phyloP scores from a whole-genome alignment of 2,888 invertebrate genomes.

The Dascillus cervinus region DNA sequence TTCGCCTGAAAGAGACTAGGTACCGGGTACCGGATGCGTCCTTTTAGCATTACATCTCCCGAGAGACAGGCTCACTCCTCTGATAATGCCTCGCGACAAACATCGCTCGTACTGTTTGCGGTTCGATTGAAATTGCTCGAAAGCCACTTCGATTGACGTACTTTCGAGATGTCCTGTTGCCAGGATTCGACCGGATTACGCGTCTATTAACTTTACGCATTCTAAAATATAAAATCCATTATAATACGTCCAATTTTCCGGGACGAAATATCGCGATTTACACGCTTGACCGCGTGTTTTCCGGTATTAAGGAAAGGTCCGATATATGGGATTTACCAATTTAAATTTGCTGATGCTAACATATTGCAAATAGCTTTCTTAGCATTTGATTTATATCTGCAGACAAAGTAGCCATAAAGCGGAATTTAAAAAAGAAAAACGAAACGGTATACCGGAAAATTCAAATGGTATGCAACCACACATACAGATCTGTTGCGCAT shows the following conservation, averaged over 20 bases:
- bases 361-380: conserved; percentile 26
- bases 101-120: conserved; percentile 31
- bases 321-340: conserved; percentile 39
- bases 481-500: too few relatives aligned
- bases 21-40: conserved; percentile 21
- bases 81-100: conserved; percentile 33
- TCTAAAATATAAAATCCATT: too few relatives aligned
- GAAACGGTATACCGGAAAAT: too few relatives aligned
- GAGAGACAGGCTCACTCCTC: conserved; percentile 26
- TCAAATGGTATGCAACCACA: too few relatives aligned
- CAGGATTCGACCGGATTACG: conserved; percentile 28
- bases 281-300: conserved; percentile 14
- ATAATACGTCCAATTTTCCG: conserved; percentile 1
- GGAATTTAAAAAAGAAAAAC: too few relatives aligned
- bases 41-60: conserved; percentile 28
- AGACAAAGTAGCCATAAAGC: too few relatives aligned
- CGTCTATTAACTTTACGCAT: conserved; percentile 35
- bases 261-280: too few relatives aligned
- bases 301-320: conserved; percentile 22
- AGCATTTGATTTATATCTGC: too few relatives aligned
- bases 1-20: conserved; percentile 25
- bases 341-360: conserved; percentile 41
- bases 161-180: conserved; percentile 27
- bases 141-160: conserved; percentile 38
- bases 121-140: conserved; percentile 39